Conservation (phyloP, 2,888 invertebrate species). For the Fragum fragum region DNA sequence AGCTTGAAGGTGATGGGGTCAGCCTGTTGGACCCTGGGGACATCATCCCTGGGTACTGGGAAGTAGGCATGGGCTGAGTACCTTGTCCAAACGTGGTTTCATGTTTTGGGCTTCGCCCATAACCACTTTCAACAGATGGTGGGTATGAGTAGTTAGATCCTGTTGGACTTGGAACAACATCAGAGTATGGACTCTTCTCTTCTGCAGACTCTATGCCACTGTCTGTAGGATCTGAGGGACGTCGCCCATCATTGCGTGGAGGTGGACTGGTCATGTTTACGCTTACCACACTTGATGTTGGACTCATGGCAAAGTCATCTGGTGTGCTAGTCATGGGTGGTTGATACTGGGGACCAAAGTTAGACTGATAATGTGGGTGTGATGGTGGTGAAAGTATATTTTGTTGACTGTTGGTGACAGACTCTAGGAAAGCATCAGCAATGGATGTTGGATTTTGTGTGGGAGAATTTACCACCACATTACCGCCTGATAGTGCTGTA, state of each 20-base stretch:
- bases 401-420: neutral
- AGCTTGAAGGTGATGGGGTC: constrained; percentile 46
- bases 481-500: constrained; percentile 39
- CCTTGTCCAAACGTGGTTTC: constrained; percentile 26
- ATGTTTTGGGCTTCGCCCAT: constrained; percentile 59
- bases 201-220: constrained; percentile 63
- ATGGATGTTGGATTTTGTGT: neutral
- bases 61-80: constrained; percentile 29
- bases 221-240: constrained; percentile 45
- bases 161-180: constrained; percentile 62
- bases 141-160: constrained; percentile 69
- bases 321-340: neutral
- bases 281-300: constrained; percentile 6
- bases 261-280: neutral
- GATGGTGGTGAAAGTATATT: neutral
- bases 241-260: constrained; percentile 5
- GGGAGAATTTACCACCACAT: constrained; percentile 51
- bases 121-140: constrained; percentile 71
- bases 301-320: constrained; percentile 7
- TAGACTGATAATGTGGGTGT: neutral
- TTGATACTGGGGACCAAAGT: neutral
- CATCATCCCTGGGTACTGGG: constrained; percentile 46
- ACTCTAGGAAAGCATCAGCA: constrained; percentile 35
- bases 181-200: constrained; percentile 56
- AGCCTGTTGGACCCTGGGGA: constrained; percentile 41